Conservation (phyloP, 2,888 invertebrate species). For the Agrotis clavis region DNA sequence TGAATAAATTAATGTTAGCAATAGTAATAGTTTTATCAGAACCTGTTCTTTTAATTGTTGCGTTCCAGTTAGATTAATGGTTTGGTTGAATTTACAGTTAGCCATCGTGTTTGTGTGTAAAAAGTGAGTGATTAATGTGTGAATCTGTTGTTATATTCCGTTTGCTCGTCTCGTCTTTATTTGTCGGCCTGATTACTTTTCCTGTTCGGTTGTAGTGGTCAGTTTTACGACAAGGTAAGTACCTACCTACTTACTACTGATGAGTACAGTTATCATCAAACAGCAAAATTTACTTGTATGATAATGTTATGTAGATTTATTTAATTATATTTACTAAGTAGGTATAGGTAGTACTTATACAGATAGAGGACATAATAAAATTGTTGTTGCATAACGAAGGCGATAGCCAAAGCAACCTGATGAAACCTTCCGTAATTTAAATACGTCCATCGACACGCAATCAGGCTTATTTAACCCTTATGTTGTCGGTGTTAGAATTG, state of each 20-base stretch:
- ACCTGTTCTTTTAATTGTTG: conserved; percentile 73
- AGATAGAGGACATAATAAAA: not conserved
- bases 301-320: not conserved
- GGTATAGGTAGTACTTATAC: not conserved
- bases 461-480: too few relatives aligned
- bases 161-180: conserved; percentile 48
- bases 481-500: too few relatives aligned
- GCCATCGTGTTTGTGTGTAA: conserved; percentile 38
- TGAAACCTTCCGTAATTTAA: too few relatives aligned
- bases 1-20: conserved; percentile 84
- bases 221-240: not conserved
- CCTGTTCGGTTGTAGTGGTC: conserved; percentile 20
- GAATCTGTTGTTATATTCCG: conserved; percentile 39
- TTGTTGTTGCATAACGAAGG: not conserved
- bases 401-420: too few relatives aligned
- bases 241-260: not conserved
- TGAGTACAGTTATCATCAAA: not conserved
- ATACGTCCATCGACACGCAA: too few relatives aligned
- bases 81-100: conserved; percentile 62
- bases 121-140: conserved; percentile 58
- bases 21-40: conserved; percentile 68
- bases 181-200: conserved; percentile 34
- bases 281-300: not conserved
- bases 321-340: not conserved
- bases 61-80: conserved; percentile 62